phyloP scores from a whole-genome alignment of 2,797 vertebrate species.

The Hipposideros larvatus region DNA sequence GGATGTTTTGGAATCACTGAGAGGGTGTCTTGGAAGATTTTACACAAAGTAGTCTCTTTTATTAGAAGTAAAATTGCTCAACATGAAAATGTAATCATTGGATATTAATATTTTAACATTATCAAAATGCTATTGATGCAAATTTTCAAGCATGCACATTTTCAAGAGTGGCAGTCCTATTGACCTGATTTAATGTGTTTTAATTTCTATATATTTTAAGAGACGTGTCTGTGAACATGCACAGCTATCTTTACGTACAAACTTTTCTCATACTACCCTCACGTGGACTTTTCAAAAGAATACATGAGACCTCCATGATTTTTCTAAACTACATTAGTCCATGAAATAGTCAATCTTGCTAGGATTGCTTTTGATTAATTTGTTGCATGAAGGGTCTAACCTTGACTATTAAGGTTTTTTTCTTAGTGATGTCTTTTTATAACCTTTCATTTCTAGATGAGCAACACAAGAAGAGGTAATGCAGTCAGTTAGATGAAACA shows the following conservation, averaged over 20 bases:
- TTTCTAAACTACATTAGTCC: neutral
- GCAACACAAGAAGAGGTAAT: slow-evolving; percentile 17
- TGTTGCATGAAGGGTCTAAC: slow-evolving; percentile 3
- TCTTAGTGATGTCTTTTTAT: slow-evolving; percentile 37
- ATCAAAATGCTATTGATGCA: slow-evolving; percentile 29
- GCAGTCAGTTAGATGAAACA: slow-evolving; percentile 61
- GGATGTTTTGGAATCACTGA: neutral
- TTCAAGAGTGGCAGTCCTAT: neutral
- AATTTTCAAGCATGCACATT: neutral
- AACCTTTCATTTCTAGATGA: slow-evolving; percentile 58
- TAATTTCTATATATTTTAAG: neutral
- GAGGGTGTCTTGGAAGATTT: neutral
- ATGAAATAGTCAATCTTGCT: neutral
- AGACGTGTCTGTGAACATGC: neutral
- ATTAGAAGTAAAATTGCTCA: neutral
- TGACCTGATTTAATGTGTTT: neutral
- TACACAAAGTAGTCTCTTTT: neutral
- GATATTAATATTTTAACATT: neutral
- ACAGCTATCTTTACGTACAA: neutral
- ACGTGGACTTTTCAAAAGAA: neutral
- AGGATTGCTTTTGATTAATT: slow-evolving; percentile 54
- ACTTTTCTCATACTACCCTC: neutral
- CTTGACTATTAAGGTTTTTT: slow-evolving; percentile 30
- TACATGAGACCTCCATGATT: neutral
- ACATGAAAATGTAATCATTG: neutral